Percentiles rank a stretch among this genome's conserved stretches.
phyloP scores from a whole-genome alignment of 1,140 invertebrate genomes.

The Plodia interpunctella region DNA sequence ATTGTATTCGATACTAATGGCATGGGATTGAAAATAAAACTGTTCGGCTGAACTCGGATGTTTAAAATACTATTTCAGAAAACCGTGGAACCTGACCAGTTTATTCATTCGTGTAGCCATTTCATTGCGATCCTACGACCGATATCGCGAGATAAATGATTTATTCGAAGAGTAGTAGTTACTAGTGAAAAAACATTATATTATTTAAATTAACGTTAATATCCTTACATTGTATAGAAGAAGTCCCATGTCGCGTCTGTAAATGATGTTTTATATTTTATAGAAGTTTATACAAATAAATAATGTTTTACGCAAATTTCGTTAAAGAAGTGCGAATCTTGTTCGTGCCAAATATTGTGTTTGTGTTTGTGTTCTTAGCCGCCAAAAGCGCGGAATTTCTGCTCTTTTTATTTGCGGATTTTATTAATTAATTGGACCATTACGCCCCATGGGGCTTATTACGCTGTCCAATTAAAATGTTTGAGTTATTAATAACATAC shows the following conservation, averaged over 20 bases:
- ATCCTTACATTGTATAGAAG: too few species aligned
- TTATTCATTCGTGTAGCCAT: not conserved
- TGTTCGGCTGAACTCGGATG: not conserved
- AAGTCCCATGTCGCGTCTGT: too few species aligned
- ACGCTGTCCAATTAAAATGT: not conserved
- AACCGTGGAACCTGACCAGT: not conserved
- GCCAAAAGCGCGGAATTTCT: not conserved
- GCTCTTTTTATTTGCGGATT: not conserved
- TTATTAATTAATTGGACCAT: constrained; percentile 6
- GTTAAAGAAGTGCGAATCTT: too few species aligned
- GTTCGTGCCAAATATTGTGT: too few species aligned
- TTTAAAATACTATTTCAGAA: not conserved
- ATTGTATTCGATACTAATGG: not conserved
- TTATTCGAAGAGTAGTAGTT: too few species aligned
- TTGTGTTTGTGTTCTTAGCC: not conserved
- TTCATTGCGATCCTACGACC: not conserved
- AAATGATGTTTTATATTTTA: too few species aligned
- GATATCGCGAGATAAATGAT: too few species aligned
- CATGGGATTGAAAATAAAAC: not conserved
- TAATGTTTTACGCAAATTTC: too few species aligned
- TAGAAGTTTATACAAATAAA: too few species aligned
- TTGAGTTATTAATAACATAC: not conserved
- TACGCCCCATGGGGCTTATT: not conserved
- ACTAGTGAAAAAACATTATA: too few species aligned
- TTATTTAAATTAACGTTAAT: too few species aligned